Evolutionary conservation across 2,797 vertebrate genomes (phyloP), one percentile per base, ranked within the genome.

Genomic region (Gallirallus australis): DNA sequence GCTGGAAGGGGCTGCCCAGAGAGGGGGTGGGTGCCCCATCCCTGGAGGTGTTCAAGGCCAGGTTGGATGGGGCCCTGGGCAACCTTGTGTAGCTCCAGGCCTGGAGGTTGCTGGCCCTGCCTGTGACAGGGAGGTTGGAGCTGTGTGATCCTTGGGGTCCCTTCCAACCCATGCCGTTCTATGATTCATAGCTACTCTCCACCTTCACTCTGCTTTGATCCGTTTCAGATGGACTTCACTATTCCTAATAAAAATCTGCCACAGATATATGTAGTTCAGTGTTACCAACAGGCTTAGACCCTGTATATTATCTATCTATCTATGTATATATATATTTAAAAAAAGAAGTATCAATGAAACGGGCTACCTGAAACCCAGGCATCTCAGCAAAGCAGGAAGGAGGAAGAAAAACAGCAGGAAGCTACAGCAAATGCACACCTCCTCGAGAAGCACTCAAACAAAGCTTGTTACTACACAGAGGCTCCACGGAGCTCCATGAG

Each of bases 201-300:
- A 64, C 45, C 45, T 89, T 83, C 40, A 8, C 31, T 79, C 47
- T 39, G n/a, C 40, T 82, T 80, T 76, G 40, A 84, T 61, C 37
- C 21, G n/a, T 80, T 77, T 94, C 89, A 90, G 75, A 82, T 90
- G 93, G 90, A 89, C 83, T 94, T 97, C 48, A 95, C 85, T 93
- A 92, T 59, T 69, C 69, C 35, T 66, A 93, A 93, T 90, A 94
- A 96, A 91, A 93, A 95, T 24, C 73, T 82, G 64, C 78, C 87
- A 53, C 69, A 92, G 82, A 97, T 95, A 96, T 87, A 92, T 39
- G 60, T 68, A 89, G 77, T 92, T 69, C 23, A 30, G 19, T 90
- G 77, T 85, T 95, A 82, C 50, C 86, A 40, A 75, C 18, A 92
- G 59, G 61, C 45, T 96, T 78, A 89, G 86, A 77, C 40, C 13